These are phyloP conservation scores for Nylanderia fulva DNA, from an alignment of 1,140 invertebrate species.

Conservation along the genomic window DNA sequence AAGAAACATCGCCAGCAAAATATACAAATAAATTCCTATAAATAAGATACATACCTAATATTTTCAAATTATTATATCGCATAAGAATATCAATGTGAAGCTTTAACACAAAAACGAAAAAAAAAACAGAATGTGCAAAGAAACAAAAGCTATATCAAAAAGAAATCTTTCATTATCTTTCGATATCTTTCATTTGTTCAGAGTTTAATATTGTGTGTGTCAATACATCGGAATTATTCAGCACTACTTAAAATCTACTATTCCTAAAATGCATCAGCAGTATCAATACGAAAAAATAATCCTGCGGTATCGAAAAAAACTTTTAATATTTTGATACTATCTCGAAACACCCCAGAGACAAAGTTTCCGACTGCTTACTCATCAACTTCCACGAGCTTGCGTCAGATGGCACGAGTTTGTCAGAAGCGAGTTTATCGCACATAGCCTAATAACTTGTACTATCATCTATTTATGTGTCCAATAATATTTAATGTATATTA, in stretches of 20 bases:
- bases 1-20: not conserved
- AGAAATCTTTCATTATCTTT: no score
- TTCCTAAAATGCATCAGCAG: not conserved
- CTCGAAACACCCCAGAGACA: not conserved
- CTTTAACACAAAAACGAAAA: not conserved
- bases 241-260: no score
- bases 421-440: slow-evolving; percentile 39
- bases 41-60: not conserved
- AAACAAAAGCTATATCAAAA: not conserved
- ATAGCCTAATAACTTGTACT: not conserved
- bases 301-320: not conserved
- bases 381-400: slow-evolving; percentile 60
- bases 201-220: not conserved
- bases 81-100: not conserved
- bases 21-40: slow-evolving; percentile 22
- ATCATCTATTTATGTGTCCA: slow-evolving; percentile 48
- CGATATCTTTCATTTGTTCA: not conserved
- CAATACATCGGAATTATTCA: not conserved
- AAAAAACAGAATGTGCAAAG: not conserved
- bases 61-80: slow-evolving; percentile 4
- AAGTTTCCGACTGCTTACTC: slow-evolving; percentile 26
- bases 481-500: slow-evolving; percentile 3
- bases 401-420: slow-evolving; percentile 71
- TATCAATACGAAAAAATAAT: not conserved
- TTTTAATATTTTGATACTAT: slow-evolving; percentile 14